These are phyloP conservation scores for Spheniscus humboldti DNA, from an alignment of 2,797 vertebrate species.

Conservation along the genomic window DNA sequence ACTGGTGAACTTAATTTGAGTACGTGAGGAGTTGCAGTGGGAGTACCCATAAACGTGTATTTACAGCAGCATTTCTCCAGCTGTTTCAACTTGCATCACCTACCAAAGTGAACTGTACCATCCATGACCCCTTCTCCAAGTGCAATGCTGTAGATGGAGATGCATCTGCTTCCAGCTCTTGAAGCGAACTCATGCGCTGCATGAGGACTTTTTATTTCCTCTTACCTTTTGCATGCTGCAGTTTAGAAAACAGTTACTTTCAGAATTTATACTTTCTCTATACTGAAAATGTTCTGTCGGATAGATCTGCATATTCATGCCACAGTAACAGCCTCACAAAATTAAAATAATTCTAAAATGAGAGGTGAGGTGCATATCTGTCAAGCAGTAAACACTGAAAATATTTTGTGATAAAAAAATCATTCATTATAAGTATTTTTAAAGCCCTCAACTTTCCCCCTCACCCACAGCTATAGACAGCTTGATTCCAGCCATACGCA, in stretches of 20 bases:
- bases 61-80: neutral
- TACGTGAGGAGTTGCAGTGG: neutral
- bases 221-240: neutral
- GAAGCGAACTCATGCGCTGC: neutral
- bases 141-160: rapidly evolving
- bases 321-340: neutral
- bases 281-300: neutral
- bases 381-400: neutral
- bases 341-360: neutral
- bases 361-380: neutral
- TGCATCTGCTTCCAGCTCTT: neutral
- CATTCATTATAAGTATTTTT: neutral
- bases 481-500: rapidly evolving
- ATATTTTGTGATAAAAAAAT: neutral
- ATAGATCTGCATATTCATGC: neutral
- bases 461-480: neutral
- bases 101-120: neutral
- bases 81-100: neutral
- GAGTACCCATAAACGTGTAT: rapidly evolving
- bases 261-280: neutral
- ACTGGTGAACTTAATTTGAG: neutral
- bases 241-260: neutral
- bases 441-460: neutral
- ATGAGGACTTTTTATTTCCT: neutral
- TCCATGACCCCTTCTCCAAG: neutral